Evolutionary conservation across 1,140 invertebrate genomes (phyloP), one percentile per base, ranked within the genome.

Genomic region (Melipona quadrifasciata): DNA sequence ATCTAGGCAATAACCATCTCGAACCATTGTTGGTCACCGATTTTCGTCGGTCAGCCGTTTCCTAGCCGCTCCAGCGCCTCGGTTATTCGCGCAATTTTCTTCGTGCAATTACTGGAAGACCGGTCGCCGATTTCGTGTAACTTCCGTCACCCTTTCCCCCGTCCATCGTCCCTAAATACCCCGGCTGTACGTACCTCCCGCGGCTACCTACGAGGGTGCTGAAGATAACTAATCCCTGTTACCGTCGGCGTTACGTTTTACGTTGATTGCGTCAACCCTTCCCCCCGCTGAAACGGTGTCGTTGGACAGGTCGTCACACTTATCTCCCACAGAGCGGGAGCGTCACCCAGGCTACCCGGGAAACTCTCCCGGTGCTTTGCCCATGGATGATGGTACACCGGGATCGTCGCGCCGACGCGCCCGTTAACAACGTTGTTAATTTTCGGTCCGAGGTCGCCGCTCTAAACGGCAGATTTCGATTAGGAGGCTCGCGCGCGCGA

Each of bases 231-330:
- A 94, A 94, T 94, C 93, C 93, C 92, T 88, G 93, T 93, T 92
- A 94, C 91, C 91, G 93, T 92, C 91, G 94, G 78, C 91, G 92
- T 94, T 94, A 94, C 93, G 93, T 94, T 94, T 94, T 94, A 93
- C 93, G 93, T 94, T 94, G 93, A 94, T 94, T 94, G 92, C 93
- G 92, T 93, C 91, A 94, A 94, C 93, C 93, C 93, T 93, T 93
- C 84, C 93, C 86, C 75, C 55, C 8, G 0, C 12, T 17, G 53
- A 55, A 17, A 17, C 78, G 82, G 84, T 86, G 91, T 93, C 93
- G 93, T 94, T 94, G 93, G 93, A 94, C 93, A 94, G 94, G 93
- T 94, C 94, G 93, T 94, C 93, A 93, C 93, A 94, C 93, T 94
- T 94, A 94, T 94, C 93, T 94, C 89, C 89, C 89, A 31, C 84